Percentiles rank a stretch among this genome's conserved stretches.
phyloP scores from a whole-genome alignment of 1,140 invertebrate genomes.

The Hyles vespertilio region DNA sequence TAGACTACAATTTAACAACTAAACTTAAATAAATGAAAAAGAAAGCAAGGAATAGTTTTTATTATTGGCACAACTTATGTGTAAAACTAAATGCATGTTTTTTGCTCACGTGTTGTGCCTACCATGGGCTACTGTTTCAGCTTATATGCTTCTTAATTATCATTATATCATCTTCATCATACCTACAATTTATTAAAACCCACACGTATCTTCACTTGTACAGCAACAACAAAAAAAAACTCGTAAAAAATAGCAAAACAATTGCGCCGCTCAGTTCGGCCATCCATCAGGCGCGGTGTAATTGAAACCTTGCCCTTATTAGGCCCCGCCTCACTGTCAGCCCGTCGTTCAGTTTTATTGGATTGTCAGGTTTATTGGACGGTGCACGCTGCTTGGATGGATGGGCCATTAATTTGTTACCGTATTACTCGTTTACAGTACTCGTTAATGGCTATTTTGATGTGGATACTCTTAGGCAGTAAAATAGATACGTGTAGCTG shows the following conservation, averaged over 20 bases:
- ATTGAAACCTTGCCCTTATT: slow-evolving; percentile 20
- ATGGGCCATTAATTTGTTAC: slow-evolving; percentile 26
- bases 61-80: neutral
- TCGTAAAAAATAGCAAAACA: slow-evolving; percentile 3
- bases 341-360: slow-evolving; percentile 23
- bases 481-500: too few relatives aligned
- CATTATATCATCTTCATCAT: too few relatives aligned
- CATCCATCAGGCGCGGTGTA: slow-evolving; percentile 17
- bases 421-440: slow-evolving; percentile 11
- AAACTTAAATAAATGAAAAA: neutral
- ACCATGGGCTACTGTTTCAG: too few relatives aligned
- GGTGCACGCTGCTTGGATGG: slow-evolving; percentile 16
- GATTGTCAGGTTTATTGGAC: slow-evolving; percentile 22
- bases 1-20: too few relatives aligned
- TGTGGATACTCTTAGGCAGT: neutral
- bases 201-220: too few relatives aligned
- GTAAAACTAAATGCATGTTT: too few relatives aligned
- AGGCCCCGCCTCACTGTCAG: slow-evolving; percentile 16
- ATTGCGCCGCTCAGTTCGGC: neutral
- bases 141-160: too few relatives aligned
- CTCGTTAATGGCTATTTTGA: neutral
- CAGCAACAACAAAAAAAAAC: neutral
- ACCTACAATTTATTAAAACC: too few relatives aligned
- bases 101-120: too few relatives aligned
- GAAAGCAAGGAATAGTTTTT: neutral